A percentile compares a stretch with the other conserved stretches of the same genome.
Conservation (phyloP, 2,888 invertebrate species). For the Andrena trimmerana region DNA sequence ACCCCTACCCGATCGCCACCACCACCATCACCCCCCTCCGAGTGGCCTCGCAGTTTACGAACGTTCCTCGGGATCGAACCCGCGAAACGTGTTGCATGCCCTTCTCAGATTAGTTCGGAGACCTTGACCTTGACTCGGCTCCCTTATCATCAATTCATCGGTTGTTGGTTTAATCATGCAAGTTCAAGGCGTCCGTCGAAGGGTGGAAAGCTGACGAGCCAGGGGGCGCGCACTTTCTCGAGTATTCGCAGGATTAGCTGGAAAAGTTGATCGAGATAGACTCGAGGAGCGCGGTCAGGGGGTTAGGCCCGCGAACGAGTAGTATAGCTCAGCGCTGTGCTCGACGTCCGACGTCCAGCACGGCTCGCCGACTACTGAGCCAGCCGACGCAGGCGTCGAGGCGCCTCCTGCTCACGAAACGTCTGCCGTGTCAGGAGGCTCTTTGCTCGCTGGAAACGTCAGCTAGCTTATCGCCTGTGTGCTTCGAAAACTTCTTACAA, state of each 20-base stretch:
- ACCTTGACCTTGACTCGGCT: slow-evolving; percentile 28
- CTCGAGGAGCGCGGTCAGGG: slow-evolving; percentile 11
- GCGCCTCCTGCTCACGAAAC: slow-evolving; percentile 40
- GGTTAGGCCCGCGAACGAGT: slow-evolving; percentile 58
- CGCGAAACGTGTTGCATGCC: background rate
- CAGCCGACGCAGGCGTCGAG: slow-evolving; percentile 78
- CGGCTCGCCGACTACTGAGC: slow-evolving; percentile 81
- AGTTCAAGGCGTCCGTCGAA: background rate
- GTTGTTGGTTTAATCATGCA: no score
- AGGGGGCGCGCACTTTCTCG: background rate
- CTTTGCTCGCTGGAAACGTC: background rate
- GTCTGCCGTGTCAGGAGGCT: background rate
- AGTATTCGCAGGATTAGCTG: background rate
- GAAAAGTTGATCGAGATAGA: background rate
- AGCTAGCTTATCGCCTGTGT: no score
- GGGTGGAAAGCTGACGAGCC: background rate
- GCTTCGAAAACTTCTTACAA: no score
- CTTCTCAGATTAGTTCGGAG: background rate
- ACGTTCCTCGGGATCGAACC: background rate
- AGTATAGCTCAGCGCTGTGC: slow-evolving; percentile 69
- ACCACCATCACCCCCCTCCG: background rate
- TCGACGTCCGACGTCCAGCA: slow-evolving; percentile 76
- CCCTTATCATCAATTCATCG: background rate
- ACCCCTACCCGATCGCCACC: no score
- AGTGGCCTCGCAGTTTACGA: slow-evolving; percentile 18